These are phyloP conservation scores for Cyrtonyx montezumae DNA, from an alignment of 2,113 vertebrate species.

Conservation along the genomic window DNA sequence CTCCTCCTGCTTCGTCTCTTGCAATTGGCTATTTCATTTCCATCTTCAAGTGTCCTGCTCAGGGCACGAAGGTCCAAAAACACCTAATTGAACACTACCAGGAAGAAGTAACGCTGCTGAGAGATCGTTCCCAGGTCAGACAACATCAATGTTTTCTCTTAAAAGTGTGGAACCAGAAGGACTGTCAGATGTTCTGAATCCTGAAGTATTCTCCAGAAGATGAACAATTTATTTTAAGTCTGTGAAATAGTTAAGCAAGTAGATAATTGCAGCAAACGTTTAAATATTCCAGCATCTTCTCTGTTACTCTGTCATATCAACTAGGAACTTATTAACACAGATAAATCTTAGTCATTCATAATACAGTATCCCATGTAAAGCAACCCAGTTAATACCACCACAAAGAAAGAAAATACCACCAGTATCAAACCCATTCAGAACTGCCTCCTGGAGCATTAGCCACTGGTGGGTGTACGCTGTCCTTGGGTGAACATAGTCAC, in stretches of 20 bases:
- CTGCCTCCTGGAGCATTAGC: background rate
- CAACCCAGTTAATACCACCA: background rate
- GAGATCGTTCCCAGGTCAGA: background rate
- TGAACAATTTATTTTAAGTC: background rate
- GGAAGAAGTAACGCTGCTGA: background rate
- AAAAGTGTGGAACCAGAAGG: background rate
- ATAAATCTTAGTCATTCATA: background rate
- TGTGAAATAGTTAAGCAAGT: background rate
- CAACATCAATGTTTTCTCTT: background rate
- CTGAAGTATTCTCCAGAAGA: conserved; percentile 2
- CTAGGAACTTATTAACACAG: background rate
- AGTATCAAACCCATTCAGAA: accelerated
- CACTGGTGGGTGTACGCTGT: background rate
- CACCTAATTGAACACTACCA: background rate
- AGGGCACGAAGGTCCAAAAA: background rate
- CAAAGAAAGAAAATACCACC: background rate
- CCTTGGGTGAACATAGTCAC: background rate
- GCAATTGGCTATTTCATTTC: background rate
- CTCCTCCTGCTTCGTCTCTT: background rate
- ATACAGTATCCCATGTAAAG: background rate
- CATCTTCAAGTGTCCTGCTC: background rate
- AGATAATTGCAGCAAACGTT: background rate
- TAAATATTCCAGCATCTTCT: conserved; percentile 7
- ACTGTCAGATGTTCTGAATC: background rate
- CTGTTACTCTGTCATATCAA: background rate